phyloP scores from a whole-genome alignment of 2,888 invertebrate species.

The Sympetrum striolatum region DNA sequence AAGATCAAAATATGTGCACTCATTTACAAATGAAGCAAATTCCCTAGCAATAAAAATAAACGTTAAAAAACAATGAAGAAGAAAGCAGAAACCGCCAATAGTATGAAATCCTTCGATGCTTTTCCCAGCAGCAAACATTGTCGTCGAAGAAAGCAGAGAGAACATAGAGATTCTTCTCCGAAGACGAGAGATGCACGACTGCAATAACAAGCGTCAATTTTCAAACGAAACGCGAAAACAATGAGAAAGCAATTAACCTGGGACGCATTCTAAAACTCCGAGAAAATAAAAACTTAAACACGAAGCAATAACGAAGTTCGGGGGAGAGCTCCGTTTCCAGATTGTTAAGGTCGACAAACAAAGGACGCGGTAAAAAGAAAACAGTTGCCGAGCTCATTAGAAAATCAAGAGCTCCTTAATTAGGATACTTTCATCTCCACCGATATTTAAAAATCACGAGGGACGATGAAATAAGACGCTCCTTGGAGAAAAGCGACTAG shows the following conservation, averaged over 20 bases:
- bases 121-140: not conserved
- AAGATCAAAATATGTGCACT: too few species aligned
- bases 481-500: not conserved
- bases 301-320: not conserved
- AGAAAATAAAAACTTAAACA: not conserved
- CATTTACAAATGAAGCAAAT: too few species aligned
- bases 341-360: not conserved
- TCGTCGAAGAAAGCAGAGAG: not conserved
- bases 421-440: not conserved
- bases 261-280: not conserved
- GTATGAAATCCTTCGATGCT: not conserved
- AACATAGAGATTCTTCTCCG: not conserved
- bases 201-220: not conserved
- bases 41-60: too few species aligned
- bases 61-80: not conserved
- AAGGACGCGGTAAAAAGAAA: not conserved
- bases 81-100: not conserved
- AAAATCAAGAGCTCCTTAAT: not conserved
- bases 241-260: not conserved
- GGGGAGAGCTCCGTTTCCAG: not conserved
- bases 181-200: not conserved
- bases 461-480: not conserved
- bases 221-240: not conserved
- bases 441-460: not conserved
- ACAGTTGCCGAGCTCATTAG: not conserved